Conservation (phyloP, 2,797 vertebrate species). For the Bovichtus variegatus region DNA sequence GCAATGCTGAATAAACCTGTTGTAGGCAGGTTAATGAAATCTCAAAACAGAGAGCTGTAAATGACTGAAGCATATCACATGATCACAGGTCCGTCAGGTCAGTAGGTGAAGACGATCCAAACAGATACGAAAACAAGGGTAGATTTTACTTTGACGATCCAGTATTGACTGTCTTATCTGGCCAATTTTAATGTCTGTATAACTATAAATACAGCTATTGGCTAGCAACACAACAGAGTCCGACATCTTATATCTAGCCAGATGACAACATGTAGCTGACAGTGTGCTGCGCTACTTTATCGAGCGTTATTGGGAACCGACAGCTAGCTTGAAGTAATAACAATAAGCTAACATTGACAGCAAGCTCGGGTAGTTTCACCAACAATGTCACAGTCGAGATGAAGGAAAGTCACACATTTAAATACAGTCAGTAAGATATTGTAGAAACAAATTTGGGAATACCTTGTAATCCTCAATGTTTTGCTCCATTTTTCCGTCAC, state of each 20-base stretch:
- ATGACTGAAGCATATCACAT: slow-evolving; percentile 47
- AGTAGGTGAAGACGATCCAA: not conserved
- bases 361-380: not conserved
- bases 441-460: not conserved
- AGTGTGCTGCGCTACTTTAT: not conserved
- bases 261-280: not conserved
- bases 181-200: fast-evolving
- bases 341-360: slow-evolving; percentile 10
- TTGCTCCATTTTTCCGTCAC: slow-evolving; percentile 75
- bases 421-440: fast-evolving
- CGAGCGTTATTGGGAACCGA: not conserved
- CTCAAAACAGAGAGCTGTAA: not conserved
- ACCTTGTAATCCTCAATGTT: slow-evolving; percentile 79
- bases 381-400: not conserved
- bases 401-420: fast-evolving
- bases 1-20: too few species aligned
- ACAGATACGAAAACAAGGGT: not conserved
- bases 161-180: not conserved
- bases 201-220: not conserved
- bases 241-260: not conserved
- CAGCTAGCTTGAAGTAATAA: slow-evolving; percentile 25
- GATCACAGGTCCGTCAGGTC: slow-evolving; percentile 30
- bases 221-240: not conserved
- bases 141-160: not conserved
- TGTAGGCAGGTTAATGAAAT: not conserved